Conservation (phyloP, 2,113 vertebrate species). For the Chaetops frenatus region DNA sequence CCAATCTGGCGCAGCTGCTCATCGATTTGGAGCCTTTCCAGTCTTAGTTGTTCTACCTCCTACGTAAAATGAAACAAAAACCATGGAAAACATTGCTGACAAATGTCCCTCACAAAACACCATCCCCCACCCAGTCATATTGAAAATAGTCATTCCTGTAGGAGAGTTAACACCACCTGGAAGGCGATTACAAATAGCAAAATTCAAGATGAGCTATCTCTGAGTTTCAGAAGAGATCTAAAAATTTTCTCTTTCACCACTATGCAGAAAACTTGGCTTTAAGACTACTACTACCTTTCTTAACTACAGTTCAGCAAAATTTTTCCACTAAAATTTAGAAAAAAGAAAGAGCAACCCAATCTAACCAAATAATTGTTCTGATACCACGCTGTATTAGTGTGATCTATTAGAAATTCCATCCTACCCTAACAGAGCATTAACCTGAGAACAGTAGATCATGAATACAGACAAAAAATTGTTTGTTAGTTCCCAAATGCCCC, state of each 20-base stretch:
- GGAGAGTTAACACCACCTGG: not conserved
- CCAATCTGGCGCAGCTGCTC: slow-evolving; percentile 95
- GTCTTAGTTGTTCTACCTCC: slow-evolving; percentile 96
- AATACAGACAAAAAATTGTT: accelerated
- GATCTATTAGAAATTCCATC: not conserved
- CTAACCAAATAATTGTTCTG: not conserved
- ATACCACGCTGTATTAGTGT: not conserved
- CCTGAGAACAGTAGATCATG: not conserved
- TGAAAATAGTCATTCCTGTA: not conserved
- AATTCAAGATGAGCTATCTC: not conserved
- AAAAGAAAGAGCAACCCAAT: not conserved
- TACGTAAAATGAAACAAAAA: slow-evolving; percentile 37
- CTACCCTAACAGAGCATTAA: not conserved
- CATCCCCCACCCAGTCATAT: accelerated
- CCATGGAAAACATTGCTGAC: not conserved
- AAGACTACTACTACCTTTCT: not conserved
- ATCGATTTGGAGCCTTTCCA: slow-evolving; percentile 96
- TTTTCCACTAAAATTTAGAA: not conserved
- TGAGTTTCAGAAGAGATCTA: not conserved
- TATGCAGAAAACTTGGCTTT: not conserved
- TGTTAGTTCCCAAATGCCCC: not conserved
- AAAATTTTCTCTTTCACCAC: not conserved
- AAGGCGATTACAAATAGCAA: not conserved
- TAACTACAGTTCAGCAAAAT: not conserved
- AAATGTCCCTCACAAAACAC: not conserved